phyloP scores from a whole-genome alignment of 2,888 invertebrate species.

The Merodon equestris region DNA sequence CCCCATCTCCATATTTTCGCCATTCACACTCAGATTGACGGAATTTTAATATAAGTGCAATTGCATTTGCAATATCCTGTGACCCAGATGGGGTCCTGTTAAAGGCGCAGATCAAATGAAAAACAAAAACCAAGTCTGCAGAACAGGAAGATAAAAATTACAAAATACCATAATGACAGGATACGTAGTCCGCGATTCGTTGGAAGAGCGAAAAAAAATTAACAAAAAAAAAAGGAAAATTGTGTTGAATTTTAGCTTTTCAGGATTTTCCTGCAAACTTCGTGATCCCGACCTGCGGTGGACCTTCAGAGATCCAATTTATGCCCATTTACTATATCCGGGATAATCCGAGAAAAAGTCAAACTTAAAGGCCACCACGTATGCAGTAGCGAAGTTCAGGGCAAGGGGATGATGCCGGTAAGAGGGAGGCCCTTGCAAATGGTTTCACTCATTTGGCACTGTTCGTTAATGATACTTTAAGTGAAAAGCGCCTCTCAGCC shows the following conservation, averaged over 20 bases:
- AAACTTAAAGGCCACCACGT: no score
- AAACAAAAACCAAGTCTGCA: slow-evolving; percentile 10
- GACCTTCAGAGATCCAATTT: no score
- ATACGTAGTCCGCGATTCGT: no score
- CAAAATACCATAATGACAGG: neutral
- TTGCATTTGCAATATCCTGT: slow-evolving; percentile 63
- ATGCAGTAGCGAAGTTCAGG: no score
- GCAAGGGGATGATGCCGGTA: no score
- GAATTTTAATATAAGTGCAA: slow-evolving; percentile 35
- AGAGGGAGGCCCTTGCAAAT: neutral
- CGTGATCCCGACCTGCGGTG: no score
- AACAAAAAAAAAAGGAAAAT: neutral
- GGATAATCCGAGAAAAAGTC: no score
- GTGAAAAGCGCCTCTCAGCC: slow-evolving; percentile 30
- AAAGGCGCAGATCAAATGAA: slow-evolving; percentile 30
- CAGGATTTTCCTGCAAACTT: neutral
- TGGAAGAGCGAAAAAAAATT: no score
- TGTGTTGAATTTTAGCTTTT: slow-evolving; percentile 1
- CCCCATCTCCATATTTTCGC: slow-evolving; percentile 14
- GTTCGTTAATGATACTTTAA: slow-evolving; percentile 54
- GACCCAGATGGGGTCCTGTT: slow-evolving; percentile 62
- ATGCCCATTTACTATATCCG: no score
- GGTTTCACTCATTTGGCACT: slow-evolving; percentile 24
- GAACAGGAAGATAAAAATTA: slow-evolving; percentile 11
- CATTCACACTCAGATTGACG: slow-evolving; percentile 19